Evolutionary conservation across 2,888 invertebrate genomes (phyloP).

Genomic region (Nephrotoma flavescens): DNA sequence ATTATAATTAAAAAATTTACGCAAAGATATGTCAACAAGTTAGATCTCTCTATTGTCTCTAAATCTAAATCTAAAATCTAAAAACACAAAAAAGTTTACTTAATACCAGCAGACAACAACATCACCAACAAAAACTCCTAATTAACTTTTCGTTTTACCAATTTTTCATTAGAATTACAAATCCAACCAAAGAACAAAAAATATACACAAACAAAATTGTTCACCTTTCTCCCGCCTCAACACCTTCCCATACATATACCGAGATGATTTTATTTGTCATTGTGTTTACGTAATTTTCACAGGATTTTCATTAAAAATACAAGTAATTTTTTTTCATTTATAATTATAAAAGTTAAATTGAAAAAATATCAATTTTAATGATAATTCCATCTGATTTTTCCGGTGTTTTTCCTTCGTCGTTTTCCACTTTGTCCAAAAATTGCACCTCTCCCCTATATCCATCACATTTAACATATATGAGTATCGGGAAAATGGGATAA

Average conservation of each 20-base stretch:
- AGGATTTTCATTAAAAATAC: not conserved
- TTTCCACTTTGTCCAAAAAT: not conserved
- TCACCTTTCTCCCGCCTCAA: not conserved
- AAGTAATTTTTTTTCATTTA: not conserved
- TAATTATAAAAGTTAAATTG: not conserved
- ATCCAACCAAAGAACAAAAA: not conserved
- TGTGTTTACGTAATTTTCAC: not conserved
- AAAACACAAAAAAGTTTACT: not conserved
- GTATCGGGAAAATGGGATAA: not conserved
- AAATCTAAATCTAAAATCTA: not conserved
- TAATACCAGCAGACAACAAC: not conserved
- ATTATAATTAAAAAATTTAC: not conserved
- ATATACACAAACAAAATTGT: not conserved
- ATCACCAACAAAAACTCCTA: not conserved
- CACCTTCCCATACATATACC: not conserved
- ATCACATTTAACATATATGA: not conserved
- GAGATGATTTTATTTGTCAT: not conserved
- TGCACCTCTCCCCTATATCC: not conserved
- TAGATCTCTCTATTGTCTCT: not conserved
- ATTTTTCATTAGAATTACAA: not conserved
- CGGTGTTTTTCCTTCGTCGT: not conserved
- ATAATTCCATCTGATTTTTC: not conserved
- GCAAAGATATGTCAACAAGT: not conserved
- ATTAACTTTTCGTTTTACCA: not conserved
- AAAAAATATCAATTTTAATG: not conserved